Evolutionary conservation across 2,113 vertebrate species (phyloP).

Genomic region (Pterophyllum scalare): DNA sequence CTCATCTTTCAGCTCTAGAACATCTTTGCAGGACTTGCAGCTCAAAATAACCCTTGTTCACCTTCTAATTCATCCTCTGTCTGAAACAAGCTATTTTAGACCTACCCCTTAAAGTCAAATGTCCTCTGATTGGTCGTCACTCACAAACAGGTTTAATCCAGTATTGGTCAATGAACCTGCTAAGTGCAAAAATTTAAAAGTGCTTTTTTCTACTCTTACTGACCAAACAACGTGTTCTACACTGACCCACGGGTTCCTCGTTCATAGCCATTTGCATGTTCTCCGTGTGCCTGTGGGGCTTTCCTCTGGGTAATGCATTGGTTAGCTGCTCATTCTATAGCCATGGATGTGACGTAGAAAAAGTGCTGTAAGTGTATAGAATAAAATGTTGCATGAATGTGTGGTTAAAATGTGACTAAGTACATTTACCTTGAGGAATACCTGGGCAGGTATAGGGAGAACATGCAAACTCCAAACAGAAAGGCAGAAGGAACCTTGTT

Average conservation of each 20-base stretch:
- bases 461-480: neutral
- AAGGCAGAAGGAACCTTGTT: neutral
- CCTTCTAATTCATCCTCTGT: neutral
- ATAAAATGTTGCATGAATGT: neutral
- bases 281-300: neutral
- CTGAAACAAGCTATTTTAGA: neutral
- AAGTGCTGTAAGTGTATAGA: neutral
- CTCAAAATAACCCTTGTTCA: neutral
- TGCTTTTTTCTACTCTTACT: neutral
- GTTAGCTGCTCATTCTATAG: neutral
- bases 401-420: constrained; percentile 11
- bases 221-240: fast-evolving
- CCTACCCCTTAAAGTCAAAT: fast-evolving
- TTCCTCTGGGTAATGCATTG: neutral
- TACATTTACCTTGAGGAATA: neutral
- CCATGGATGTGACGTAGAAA: neutral
- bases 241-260: neutral
- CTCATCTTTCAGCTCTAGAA: neutral
- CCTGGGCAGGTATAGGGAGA: neutral
- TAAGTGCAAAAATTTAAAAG: neutral
- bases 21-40: neutral
- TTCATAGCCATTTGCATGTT: neutral
- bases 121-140: neutral
- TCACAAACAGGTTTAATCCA: fast-evolving
- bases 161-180: fast-evolving